phyloP scores from a whole-genome alignment of 1,140 invertebrate genomes.

The Drosophila ananassae region DNA sequence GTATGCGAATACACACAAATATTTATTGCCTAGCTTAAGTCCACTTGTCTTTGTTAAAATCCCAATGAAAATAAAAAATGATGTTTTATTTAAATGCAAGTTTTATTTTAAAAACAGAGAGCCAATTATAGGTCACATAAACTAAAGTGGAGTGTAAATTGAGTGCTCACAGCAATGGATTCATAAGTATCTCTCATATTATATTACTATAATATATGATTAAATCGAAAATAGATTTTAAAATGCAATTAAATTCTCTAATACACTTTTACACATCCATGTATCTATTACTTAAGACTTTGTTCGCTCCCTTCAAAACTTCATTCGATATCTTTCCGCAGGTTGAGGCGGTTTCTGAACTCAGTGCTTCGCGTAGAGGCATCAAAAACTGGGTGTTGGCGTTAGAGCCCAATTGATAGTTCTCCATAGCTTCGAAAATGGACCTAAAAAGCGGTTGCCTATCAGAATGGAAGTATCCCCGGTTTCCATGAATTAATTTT shows the following conservation, averaged over 20 bases:
- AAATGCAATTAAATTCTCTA: conserved; percentile 9
- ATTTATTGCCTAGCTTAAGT: conserved; percentile 42
- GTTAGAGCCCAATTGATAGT: conserved; percentile 84
- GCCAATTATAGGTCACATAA: conserved; percentile 4
- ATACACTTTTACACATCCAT: conserved; percentile 20
- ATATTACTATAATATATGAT: neutral
- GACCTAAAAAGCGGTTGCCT: conserved; percentile 95
- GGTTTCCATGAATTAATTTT: conserved; percentile 94
- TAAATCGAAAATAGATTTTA: neutral
- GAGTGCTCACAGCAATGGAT: neutral
- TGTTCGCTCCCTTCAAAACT: conserved; percentile 64
- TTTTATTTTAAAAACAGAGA: neutral
- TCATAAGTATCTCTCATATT: neutral
- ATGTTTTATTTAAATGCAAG: conserved; percentile 23
- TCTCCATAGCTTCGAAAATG: conserved; percentile 89
- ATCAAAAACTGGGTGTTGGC: conserved; percentile 84
- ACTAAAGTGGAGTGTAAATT: neutral
- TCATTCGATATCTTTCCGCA: conserved; percentile 85
- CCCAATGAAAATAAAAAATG: conserved; percentile 21
- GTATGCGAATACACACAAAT: conserved; percentile 30
- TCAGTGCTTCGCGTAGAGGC: conserved; percentile 84
- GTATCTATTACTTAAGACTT: conserved; percentile 38
- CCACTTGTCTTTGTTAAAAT: conserved; percentile 32
- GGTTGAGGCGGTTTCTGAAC: conserved; percentile 83
- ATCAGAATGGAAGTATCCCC: conserved; percentile 92